Evolutionary conservation across 2,113 vertebrate genomes (phyloP), one percentile per base, ranked within the genome.

Genomic region (Spizaetus ornatus): DNA sequence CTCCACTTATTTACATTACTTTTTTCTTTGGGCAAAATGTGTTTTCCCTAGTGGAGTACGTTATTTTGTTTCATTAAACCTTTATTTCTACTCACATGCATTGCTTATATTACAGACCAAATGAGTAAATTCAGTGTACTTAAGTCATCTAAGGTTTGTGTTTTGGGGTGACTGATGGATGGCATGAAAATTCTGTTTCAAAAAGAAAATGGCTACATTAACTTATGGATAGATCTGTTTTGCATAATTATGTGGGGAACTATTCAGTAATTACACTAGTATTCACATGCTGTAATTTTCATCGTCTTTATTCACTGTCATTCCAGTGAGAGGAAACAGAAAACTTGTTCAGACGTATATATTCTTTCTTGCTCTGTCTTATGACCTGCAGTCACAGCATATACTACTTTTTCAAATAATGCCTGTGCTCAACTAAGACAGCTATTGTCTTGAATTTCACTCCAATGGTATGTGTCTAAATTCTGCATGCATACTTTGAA

Each of bases 21-120:
- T 91, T 94, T 94, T 82, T 93, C 90, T 95, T 87, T 83, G 84
- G 86, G 93, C 92, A 85, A 83, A 94, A 90, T 94, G 50, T 94
- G 84, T 96, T 97, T 96, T 95, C 93, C 94, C 89, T 90, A 71
- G 94, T 96, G 93, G 73, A 95, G 70, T 62, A 76, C 7, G 4
- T 95, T 96, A 89, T 83, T 97, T 97, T 94, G 85, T 97, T 96
- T 93, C 93, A 94, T 96, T 96, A 96, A 88, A 94, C 91, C 94
- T 91, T 95, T 90, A 77, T 91, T 96, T 94, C 78, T 95, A 66
- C 59, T 82, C 84, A 43, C 65, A 76, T 50, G 84, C 42, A 8
- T 80, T 95, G 87, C 94, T 82, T 93, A 22, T 70, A 34, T 86
- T 86, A 42, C 91, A 89, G 83, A 89, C 55, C 74, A 95, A 81